phyloP scores from a whole-genome alignment of 2,888 invertebrate genomes.

The Tiliacea aurago region DNA sequence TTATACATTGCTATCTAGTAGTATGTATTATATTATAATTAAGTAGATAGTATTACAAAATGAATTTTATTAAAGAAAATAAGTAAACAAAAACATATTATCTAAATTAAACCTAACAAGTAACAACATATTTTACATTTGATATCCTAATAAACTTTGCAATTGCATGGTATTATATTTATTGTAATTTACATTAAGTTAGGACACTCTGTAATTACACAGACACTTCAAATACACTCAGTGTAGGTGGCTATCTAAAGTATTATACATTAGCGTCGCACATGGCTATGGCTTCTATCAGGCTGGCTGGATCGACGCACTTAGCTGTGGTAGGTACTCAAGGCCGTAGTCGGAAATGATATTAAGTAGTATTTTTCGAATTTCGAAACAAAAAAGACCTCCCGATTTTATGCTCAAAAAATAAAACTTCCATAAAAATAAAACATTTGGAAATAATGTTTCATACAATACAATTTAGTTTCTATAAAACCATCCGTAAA shows the following conservation, averaged over 20 bases:
- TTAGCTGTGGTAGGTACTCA: conserved; percentile 29
- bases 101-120: background rate
- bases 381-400: background rate
- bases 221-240: conserved; percentile 48
- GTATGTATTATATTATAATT: too few relatives aligned
- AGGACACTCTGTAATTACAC: conserved; percentile 10
- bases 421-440: background rate
- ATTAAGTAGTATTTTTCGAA: background rate
- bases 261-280: conserved; percentile 49
- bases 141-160: background rate
- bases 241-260: conserved; percentile 44
- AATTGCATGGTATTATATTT: background rate
- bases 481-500: conserved; percentile 10
- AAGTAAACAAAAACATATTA: background rate
- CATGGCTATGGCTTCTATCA: conserved; percentile 39
- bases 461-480: conserved; percentile 4
- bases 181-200: conserved; percentile 20
- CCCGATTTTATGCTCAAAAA: background rate
- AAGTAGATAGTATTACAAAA: background rate
- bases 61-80: background rate
- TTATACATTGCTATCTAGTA: too few relatives aligned
- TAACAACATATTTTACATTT: background rate
- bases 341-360: conserved; percentile 1
- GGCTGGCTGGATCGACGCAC: conserved; percentile 37
- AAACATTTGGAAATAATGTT: background rate